Conservation (phyloP, 1,140 invertebrate genomes). For the Lamellibrachia luymesi region DNA sequence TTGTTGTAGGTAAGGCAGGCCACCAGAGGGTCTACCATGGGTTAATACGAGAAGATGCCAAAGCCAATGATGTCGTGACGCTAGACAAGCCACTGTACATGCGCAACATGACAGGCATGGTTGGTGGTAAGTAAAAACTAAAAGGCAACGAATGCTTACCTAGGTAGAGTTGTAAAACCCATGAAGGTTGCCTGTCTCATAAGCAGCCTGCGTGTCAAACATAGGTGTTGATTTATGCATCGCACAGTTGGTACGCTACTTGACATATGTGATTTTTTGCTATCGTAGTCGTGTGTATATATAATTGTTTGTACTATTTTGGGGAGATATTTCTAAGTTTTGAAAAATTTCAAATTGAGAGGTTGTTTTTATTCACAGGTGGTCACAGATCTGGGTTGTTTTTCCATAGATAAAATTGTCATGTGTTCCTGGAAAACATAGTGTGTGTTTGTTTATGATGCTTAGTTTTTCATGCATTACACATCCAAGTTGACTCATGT, state of each 20-base stretch:
- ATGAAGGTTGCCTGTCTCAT: too few species aligned
- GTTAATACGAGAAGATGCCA: conserved; percentile 11
- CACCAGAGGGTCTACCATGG: conserved; percentile 6
- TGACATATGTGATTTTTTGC: neutral
- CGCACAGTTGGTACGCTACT: neutral
- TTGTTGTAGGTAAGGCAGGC: neutral
- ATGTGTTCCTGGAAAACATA: neutral
- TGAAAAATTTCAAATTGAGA: neutral
- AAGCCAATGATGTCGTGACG: neutral
- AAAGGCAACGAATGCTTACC: too few species aligned
- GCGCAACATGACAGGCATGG: neutral
- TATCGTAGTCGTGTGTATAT: neutral
- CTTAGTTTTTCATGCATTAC: too few species aligned
- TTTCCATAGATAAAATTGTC: neutral
- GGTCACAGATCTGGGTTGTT: neutral
- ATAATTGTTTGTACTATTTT: neutral
- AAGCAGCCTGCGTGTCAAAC: too few species aligned
- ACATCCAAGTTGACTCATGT: neutral
- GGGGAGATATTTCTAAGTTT: neutral
- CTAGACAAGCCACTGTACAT: conserved; percentile 12
- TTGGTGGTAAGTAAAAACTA: neutral
- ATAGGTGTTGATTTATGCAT: neutral
- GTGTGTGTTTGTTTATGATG: neutral
- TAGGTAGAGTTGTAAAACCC: too few species aligned
- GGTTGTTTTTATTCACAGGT: neutral